Conservation (phyloP, 1,140 invertebrate genomes). For the Nasonia giraulti region DNA sequence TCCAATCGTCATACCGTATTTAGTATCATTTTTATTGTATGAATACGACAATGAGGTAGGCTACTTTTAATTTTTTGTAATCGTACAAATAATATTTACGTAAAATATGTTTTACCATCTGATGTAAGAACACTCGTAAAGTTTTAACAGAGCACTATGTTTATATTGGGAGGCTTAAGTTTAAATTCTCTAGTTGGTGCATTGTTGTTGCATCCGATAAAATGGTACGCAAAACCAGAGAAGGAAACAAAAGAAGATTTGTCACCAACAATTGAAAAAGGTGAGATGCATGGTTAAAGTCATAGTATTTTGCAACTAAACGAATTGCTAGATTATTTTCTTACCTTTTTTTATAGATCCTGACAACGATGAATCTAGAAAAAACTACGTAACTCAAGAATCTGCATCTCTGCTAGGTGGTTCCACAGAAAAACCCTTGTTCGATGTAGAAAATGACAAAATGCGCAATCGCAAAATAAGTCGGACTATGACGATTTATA, state of each 20-base stretch:
- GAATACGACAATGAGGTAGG: constrained; percentile 68
- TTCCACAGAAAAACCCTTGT: background rate
- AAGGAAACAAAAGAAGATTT: constrained; percentile 55
- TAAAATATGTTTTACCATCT: background rate
- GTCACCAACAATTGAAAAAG: constrained; percentile 42
- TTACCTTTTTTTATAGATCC: background rate
- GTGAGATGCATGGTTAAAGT: constrained; percentile 48
- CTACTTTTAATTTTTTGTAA: background rate
- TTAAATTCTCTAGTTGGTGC: constrained; percentile 79
- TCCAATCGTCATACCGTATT: constrained; percentile 83
- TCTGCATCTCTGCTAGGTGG: background rate
- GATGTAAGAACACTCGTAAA: constrained; percentile 57
- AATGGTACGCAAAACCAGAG: constrained; percentile 79
- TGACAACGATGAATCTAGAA: background rate
- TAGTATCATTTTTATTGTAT: constrained; percentile 78
- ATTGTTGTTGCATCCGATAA: constrained; percentile 79
- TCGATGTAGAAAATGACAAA: background rate
- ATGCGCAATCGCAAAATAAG: background rate
- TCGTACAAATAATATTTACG: background rate
- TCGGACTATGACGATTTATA: background rate
- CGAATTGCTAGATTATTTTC: too few species aligned
- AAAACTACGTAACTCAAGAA: background rate
- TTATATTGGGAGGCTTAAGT: constrained; percentile 78
- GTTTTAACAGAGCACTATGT: constrained; percentile 76
- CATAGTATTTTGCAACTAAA: background rate